Evolutionary conservation across 2,888 invertebrate species (phyloP).

Genomic region (Rhagium mordax): DNA sequence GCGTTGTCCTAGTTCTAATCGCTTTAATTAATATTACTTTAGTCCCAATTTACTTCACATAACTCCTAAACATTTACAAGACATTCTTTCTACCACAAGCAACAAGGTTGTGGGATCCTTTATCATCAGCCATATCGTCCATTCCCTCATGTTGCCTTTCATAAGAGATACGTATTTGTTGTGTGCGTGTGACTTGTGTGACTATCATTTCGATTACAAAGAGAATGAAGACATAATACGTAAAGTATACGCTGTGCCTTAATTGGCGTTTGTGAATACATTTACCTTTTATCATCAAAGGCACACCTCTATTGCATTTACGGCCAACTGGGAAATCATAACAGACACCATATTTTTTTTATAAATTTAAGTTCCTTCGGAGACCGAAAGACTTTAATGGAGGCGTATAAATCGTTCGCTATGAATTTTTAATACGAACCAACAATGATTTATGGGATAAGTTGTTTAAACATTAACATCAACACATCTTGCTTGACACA

Average conservation of each 20-base stretch:
- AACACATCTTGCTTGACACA: constrained; percentile 17
- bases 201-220: background rate
- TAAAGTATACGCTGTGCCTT: background rate
- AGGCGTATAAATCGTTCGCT: constrained; percentile 50
- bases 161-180: too few relatives aligned
- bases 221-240: background rate
- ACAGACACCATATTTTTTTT: constrained; percentile 62
- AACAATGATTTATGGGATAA: constrained; percentile 25
- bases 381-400: constrained; percentile 50
- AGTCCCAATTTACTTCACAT: too few relatives aligned
- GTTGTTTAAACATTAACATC: constrained; percentile 24
- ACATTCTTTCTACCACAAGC: too few relatives aligned
- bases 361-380: constrained; percentile 53
- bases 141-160: too few relatives aligned
- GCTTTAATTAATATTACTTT: too few relatives aligned
- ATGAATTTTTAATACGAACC: constrained; percentile 49
- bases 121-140: too few relatives aligned
- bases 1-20: too few relatives aligned
- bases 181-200: too few relatives aligned
- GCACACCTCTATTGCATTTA: constrained; percentile 54
- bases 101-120: too few relatives aligned
- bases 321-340: constrained; percentile 64
- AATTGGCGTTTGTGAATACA: constrained; percentile 11
- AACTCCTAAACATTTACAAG: too few relatives aligned
- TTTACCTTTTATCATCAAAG: constrained; percentile 60